Conservation (phyloP, 2,888 invertebrate species). For the Labia minor region DNA sequence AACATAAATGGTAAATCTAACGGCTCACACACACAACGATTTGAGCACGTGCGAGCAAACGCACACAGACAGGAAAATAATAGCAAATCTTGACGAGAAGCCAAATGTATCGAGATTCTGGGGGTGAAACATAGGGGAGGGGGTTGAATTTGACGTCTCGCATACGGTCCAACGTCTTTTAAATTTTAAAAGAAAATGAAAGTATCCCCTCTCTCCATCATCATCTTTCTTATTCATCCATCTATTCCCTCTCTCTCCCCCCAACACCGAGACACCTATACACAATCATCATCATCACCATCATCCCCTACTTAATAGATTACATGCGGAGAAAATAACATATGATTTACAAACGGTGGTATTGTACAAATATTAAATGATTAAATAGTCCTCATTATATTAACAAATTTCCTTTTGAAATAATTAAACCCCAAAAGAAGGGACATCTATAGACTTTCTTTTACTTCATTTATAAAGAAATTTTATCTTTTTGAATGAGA, state of each 20-base stretch:
- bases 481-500: not conserved
- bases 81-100: not conserved
- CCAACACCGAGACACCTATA: not conserved
- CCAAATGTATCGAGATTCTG: constrained; percentile 6
- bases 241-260: not conserved
- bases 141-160: not conserved
- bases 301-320: not conserved
- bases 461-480: not conserved
- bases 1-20: constrained; percentile 9
- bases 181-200: constrained; percentile 13
- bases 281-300: constrained; percentile 13
- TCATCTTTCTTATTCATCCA: constrained; percentile 2
- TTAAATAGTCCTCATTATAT: constrained; percentile 1
- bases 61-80: constrained; percentile 1
- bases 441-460: not conserved
- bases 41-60: not conserved
- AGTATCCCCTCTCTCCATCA: not conserved
- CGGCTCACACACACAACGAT: not conserved
- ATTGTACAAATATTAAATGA: not conserved
- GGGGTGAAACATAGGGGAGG: not conserved
- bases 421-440: not conserved
- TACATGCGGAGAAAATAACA: constrained; percentile 7
- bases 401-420: not conserved
- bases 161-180: constrained; percentile 13
- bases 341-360: constrained; percentile 13